Base-by-base conservation (phyloP, 2,797 vertebrate genomes). In the Propithecus deckenii region DNA sequence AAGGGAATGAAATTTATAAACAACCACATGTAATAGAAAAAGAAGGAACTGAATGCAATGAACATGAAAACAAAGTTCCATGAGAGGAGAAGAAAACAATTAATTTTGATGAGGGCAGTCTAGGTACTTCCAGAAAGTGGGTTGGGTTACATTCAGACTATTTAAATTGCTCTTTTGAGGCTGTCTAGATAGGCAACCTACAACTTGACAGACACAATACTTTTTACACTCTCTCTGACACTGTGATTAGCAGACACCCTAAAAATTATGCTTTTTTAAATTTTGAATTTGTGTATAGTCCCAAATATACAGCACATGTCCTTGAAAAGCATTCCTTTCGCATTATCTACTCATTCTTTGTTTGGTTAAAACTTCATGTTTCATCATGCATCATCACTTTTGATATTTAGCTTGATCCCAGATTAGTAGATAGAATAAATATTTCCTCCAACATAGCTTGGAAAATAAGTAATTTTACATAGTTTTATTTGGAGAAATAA, bases 351-450 rank as follows among this genome's bases (percentile, higher is more conserved):
- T 96, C 67, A 48, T 87, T 94, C 35, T 67, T 86, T 93, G 48
- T 95, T 97, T 86, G 30, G 59, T 61, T 96, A 94, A 93, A 74
- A 9, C 4, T 86, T 86, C 84, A 41, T 41, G 6, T 89, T 94
- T 92, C 92, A 78, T 48, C 52, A 94, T 74, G 20, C 22, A 67
- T 95, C 93, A 96, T 93, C 46, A n/a, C 46, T 95, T 95, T 95
- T 94, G 81, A 95, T 95, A 97, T 96, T 98, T 97, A 96, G 32
- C 41, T 88, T 97, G 38, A 95, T 46, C 57, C 32, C 52, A 97
- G 43, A 71, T 96, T 76, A 85, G 65, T 43, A 78, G 59, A 75
- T 41, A 91, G 59, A 96, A 94, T 92, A 87, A 97, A 87, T 95
- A 75, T 96, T 96, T 76, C 61, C 83, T 90, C 35, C 48, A 93